These are phyloP conservation scores for Corydoras maculifer DNA, from an alignment of 2,113 vertebrate genomes.

Conservation along the genomic window DNA sequence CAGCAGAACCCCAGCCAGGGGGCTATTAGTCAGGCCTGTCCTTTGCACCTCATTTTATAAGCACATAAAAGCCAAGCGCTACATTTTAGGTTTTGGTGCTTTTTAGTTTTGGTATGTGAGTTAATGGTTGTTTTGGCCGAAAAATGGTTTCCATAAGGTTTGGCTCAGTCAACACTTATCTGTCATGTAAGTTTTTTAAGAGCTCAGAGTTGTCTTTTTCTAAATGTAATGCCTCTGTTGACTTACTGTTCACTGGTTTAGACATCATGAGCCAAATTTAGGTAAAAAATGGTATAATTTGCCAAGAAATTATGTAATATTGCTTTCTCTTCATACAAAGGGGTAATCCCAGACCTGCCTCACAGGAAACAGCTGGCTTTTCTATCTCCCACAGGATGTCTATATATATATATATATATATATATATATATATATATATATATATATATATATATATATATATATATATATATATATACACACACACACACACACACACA, in stretches of 20 bases:
- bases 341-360: background rate
- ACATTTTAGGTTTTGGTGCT: background rate
- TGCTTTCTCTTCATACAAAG: conserved; percentile 2
- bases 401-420: too few species aligned
- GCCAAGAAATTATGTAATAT: background rate
- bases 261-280: too few species aligned
- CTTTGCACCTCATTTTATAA: conserved; percentile 4
- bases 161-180: background rate
- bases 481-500: conserved; percentile 37
- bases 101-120: background rate
- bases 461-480: too few species aligned
- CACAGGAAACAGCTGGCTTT: conserved; percentile 35
- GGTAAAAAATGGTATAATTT: too few species aligned
- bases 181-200: too few species aligned
- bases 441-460: too few species aligned
- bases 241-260: too few species aligned
- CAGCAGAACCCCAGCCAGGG: too few species aligned
- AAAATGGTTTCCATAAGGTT: background rate
- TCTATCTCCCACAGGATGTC: conserved; percentile 54
- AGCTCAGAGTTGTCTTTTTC: too few species aligned
- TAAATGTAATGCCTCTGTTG: too few species aligned
- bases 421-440: too few species aligned
- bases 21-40: conserved; percentile 14
- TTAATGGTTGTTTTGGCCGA: background rate
- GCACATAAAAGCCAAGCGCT: background rate